Conservation (phyloP, 2,113 vertebrate species). For the Lichenostomus cassidix region DNA sequence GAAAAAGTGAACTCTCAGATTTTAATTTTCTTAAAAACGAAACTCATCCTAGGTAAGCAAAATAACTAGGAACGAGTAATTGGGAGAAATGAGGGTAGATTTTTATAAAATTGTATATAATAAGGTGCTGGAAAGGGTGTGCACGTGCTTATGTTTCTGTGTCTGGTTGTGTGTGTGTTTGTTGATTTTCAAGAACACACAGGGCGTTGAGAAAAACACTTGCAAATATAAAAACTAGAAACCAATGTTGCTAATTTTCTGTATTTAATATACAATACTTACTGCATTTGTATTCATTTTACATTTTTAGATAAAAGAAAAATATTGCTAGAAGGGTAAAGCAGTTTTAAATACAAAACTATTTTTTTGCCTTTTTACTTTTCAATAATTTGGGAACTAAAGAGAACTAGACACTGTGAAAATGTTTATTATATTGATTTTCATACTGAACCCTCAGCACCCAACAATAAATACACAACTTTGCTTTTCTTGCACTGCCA, state of each 20-base stretch:
- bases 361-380: constrained; percentile 43
- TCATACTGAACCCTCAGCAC: constrained; percentile 62
- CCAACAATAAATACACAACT: constrained; percentile 76
- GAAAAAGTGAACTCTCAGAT: neutral
- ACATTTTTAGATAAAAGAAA: constrained; percentile 60
- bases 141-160: neutral
- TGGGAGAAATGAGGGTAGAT: neutral
- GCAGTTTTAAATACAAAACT: constrained; percentile 69
- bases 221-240: constrained; percentile 17
- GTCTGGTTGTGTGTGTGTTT: neutral
- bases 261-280: constrained; percentile 61
- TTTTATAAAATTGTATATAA: neutral
- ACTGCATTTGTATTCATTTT: constrained; percentile 56
- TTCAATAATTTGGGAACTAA: constrained; percentile 59
- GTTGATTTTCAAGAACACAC: neutral
- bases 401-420: constrained; percentile 54
- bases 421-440: constrained; percentile 65
- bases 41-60: neutral
- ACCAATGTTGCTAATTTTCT: constrained; percentile 36
- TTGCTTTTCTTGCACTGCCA: constrained; percentile 75
- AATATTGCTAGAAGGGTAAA: constrained; percentile 45
- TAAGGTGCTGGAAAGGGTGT: neutral
- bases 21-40: neutral
- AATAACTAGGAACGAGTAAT: neutral
- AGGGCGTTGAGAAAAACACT: neutral